Evolutionary conservation across 2,797 vertebrate species (phyloP).

Genomic region (Pseudomugil gertrudae): DNA sequence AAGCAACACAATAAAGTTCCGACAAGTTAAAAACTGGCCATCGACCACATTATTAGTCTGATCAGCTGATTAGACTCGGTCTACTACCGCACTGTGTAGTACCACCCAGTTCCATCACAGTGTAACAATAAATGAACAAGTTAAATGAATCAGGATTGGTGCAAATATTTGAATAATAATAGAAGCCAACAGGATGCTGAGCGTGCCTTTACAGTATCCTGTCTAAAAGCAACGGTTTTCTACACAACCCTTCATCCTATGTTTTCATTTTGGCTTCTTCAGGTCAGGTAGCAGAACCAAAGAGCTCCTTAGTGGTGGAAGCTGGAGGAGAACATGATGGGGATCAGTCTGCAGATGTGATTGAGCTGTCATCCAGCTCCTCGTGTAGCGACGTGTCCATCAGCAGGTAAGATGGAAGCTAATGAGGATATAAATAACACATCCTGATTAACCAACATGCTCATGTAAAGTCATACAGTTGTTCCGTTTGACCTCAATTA

Average conservation of each 20-base stretch:
- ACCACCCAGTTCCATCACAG: no score
- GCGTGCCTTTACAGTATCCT: background rate
- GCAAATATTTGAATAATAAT: background rate
- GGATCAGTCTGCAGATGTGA: slow-evolving; percentile 8
- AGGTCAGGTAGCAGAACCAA: slow-evolving; percentile 42
- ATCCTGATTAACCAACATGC: background rate
- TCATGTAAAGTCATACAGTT: background rate
- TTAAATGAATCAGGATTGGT: background rate
- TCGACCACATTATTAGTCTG: no score
- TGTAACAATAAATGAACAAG: background rate
- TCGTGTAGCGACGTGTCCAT: slow-evolving; percentile 75
- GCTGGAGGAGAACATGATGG: slow-evolving; percentile 30
- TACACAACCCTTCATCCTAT: no score
- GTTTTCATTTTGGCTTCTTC: slow-evolving; percentile 14
- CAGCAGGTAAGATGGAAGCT: slow-evolving; percentile 77
- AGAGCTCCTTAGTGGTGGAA: slow-evolving; percentile 15
- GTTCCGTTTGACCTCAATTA: background rate
- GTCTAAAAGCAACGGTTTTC: no score
- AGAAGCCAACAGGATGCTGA: background rate
- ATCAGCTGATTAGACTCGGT: no score
- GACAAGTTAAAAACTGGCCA: no score
- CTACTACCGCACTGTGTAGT: no score
- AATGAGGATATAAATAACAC: background rate
- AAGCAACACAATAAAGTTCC: no score
- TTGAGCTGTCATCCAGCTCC: slow-evolving; percentile 67